Percentiles rank a stretch among this genome's conserved stretches.
phyloP scores from a whole-genome alignment of 2,797 vertebrate species.

The Trichosurus vulpecula region DNA sequence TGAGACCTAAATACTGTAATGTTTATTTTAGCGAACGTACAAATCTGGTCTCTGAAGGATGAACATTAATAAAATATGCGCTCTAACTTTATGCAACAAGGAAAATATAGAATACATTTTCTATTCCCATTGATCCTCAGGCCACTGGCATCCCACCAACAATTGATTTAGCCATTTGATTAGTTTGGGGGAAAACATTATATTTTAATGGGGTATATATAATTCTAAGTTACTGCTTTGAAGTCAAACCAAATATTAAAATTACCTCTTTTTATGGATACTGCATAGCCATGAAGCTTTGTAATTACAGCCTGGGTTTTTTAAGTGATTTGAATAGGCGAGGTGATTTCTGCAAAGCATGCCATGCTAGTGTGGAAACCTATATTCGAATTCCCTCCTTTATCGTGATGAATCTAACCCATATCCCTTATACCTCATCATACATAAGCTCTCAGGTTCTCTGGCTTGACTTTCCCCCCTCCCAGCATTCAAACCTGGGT shows the following conservation, averaged over 20 bases:
- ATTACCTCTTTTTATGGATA: conserved; percentile 83
- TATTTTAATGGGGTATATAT: conserved; percentile 86
- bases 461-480: neutral
- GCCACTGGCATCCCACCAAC: conserved; percentile 84
- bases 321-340: conserved; percentile 58
- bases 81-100: conserved; percentile 84
- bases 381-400: conserved; percentile 2
- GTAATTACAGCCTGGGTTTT: conserved; percentile 83
- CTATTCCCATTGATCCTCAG: conserved; percentile 84
- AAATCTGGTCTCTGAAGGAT: conserved; percentile 81
- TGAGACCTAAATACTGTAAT: conserved; percentile 65
- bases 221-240: conserved; percentile 84
- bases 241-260: conserved; percentile 84
- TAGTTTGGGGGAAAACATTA: conserved; percentile 82
- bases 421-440: neutral
- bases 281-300: conserved; percentile 80
- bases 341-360: conserved; percentile 75
- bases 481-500: neutral
- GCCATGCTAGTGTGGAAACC: conserved; percentile 10
- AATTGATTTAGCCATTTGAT: conserved; percentile 87
- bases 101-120: conserved; percentile 86
- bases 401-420: conserved; percentile 26
- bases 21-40: conserved; percentile 75
- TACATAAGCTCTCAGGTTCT: neutral
- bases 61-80: conserved; percentile 83